A percentile compares a stretch with the other conserved stretches of the same genome.
Conservation (phyloP, 2,113 vertebrate genomes). For the Fregetta grallaria region DNA sequence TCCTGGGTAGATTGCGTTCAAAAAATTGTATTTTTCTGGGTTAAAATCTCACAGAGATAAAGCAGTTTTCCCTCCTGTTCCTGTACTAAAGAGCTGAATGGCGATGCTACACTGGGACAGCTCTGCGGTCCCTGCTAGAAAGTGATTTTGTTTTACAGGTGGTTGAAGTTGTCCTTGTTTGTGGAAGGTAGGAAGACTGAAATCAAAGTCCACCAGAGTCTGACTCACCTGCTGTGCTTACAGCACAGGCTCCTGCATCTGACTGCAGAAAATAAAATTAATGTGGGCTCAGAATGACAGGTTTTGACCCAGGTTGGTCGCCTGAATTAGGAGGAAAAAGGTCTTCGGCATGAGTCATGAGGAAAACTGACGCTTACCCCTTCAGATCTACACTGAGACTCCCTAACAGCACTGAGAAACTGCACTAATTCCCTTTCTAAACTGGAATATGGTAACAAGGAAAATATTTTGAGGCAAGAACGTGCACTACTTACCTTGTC, state of each 20-base stretch:
- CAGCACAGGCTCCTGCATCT: neutral
- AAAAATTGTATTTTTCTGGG: neutral
- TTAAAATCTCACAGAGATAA: neutral
- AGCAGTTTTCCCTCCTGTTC: neutral
- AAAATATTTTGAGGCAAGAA: neutral
- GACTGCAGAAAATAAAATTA: neutral
- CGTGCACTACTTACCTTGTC: neutral
- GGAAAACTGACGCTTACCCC: neutral
- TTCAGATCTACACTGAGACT: neutral
- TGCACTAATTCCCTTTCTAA: neutral
- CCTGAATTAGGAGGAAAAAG: neutral
- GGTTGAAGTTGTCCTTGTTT: neutral
- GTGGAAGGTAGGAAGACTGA: neutral
- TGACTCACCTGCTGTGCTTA: neutral
- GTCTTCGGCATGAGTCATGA: neutral
- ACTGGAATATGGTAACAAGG: neutral
- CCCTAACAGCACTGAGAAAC: neutral
- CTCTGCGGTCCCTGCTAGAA: neutral
- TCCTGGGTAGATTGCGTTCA: neutral
- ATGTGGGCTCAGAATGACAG: neutral
- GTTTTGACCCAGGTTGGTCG: neutral
- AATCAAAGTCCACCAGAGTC: neutral
- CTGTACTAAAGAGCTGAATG: neutral
- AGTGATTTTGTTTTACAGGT: neutral
- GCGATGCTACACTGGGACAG: neutral